Evolutionary conservation across 2,113 vertebrate genomes (phyloP).

Genomic region (Copsychus sechellarum): DNA sequence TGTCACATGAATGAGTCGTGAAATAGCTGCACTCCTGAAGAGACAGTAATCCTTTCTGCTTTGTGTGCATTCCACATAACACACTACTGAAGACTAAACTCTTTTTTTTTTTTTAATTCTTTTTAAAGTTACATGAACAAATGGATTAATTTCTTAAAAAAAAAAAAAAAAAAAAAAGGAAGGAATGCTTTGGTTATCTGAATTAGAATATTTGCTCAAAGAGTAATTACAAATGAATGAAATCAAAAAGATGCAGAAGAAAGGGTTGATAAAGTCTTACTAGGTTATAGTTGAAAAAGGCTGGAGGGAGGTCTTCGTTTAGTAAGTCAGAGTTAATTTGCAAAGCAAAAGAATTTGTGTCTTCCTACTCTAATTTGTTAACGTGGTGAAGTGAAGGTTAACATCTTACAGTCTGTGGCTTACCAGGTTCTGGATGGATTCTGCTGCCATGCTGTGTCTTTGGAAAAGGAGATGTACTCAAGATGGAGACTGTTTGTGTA

Average conservation of each 20-base stretch:
- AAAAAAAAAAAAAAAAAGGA: neutral
- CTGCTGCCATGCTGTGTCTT: neutral
- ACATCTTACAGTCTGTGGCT: neutral
- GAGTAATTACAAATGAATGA: neutral
- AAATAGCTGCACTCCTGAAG: neutral
- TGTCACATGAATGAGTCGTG: neutral
- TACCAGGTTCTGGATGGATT: neutral
- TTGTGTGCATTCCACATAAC: neutral
- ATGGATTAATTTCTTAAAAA: neutral
- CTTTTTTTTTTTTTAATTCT: neutral
- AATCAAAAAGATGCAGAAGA: neutral
- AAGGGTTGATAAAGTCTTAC: neutral
- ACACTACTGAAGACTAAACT: neutral
- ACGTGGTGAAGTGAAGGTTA: neutral
- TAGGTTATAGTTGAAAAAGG: neutral
- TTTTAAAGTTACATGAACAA: neutral
- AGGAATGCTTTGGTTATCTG: neutral
- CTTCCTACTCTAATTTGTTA: neutral
- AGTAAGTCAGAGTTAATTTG: neutral
- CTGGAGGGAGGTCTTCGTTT: accelerated
- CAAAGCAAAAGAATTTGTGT: neutral
- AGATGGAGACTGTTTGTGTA: neutral
- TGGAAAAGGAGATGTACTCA: neutral
- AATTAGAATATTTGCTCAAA: neutral
- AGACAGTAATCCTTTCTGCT: neutral